Conservation (phyloP, 2,797 vertebrate species). For the Silurus lanzhouensis region DNA sequence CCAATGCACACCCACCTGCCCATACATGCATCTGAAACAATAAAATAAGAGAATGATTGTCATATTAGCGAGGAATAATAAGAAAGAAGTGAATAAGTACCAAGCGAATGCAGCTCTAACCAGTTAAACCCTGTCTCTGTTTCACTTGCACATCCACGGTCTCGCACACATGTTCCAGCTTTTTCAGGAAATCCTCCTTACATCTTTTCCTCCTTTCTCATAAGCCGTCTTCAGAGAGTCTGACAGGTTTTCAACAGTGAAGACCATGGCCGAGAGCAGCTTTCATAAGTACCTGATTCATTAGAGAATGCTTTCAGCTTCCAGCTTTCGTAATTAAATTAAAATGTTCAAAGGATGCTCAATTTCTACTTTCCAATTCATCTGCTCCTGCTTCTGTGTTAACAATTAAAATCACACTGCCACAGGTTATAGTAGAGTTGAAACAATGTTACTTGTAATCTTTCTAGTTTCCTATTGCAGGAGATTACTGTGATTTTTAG, state of each 20-base stretch:
- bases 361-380: slow-evolving; percentile 41
- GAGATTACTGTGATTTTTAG: slow-evolving; percentile 39
- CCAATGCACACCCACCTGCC: slow-evolving; percentile 7
- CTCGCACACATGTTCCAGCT: slow-evolving; percentile 21
- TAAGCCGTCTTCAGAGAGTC: slow-evolving; percentile 48
- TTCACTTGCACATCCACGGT: background rate
- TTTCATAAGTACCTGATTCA: slow-evolving; percentile 51
- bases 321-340: slow-evolving; percentile 58
- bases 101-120: background rate
- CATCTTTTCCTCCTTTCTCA: slow-evolving; percentile 36
- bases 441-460: slow-evolving; percentile 31
- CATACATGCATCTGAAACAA: slow-evolving; percentile 7
- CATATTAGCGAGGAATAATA: background rate
- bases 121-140: background rate
- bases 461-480: background rate
- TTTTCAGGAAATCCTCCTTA: slow-evolving; percentile 40
- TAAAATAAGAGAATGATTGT: background rate
- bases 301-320: slow-evolving; percentile 50
- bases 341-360: slow-evolving; percentile 48
- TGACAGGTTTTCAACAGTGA: slow-evolving; percentile 46
- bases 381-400: slow-evolving; percentile 42
- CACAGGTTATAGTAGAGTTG: slow-evolving; percentile 44
- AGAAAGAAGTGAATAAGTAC: background rate
- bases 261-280: slow-evolving; percentile 50
- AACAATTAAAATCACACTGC: slow-evolving; percentile 48